Conservation (phyloP, 1,140 invertebrate species). For the Sinella curviseta region DNA sequence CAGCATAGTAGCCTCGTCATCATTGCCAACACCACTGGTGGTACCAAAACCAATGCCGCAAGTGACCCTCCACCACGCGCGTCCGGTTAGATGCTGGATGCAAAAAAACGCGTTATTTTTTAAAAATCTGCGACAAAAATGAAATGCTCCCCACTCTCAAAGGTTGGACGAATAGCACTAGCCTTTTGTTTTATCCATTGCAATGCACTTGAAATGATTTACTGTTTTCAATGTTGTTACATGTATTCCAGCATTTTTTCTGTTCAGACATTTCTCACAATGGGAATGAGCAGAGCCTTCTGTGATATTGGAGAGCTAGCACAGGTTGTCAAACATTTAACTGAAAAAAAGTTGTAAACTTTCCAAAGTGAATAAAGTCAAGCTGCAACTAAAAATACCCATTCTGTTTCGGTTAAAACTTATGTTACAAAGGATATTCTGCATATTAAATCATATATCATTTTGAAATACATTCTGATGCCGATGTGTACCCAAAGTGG, state of each 20-base stretch:
- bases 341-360: too few species aligned
- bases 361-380: too few species aligned
- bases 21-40: neutral
- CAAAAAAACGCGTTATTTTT: neutral
- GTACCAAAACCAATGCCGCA: neutral
- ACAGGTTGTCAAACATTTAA: too few species aligned
- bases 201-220: conserved; percentile 18
- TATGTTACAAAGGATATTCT: too few species aligned
- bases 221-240: conserved; percentile 19
- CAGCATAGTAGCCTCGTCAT: neutral
- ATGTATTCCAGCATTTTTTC: neutral
- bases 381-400: too few species aligned
- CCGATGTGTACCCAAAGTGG: neutral
- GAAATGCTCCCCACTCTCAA: neutral
- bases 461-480: neutral
- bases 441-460: too few species aligned
- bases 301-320: neutral
- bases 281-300: neutral
- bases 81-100: neutral
- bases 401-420: too few species aligned
- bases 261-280: neutral
- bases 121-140: neutral
- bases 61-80: neutral
- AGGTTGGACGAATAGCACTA: neutral
- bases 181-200: neutral